Percentiles rank a stretch among this genome's conserved stretches.
These are phyloP conservation scores for Penaeus monodon DNA, from an alignment of 2,888 invertebrate genomes.

Conservation along the genomic window DNA sequence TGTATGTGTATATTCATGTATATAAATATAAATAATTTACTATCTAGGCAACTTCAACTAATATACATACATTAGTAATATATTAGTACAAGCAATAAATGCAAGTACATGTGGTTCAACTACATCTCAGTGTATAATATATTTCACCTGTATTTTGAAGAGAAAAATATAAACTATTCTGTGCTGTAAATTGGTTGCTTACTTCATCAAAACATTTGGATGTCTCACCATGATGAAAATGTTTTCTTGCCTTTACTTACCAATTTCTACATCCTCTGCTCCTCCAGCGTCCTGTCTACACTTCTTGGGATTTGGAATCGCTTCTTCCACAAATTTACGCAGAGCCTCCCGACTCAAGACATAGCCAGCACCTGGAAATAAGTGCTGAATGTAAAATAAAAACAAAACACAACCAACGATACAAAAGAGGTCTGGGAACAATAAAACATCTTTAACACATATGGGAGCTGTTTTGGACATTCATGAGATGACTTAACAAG, in stretches of 20 bases:
- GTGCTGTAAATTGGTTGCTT: too few species aligned
- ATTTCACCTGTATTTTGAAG: too few species aligned
- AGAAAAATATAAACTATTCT: too few species aligned
- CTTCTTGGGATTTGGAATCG: constrained; percentile 77
- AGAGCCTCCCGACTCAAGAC: constrained; percentile 89
- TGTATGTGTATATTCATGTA: too few species aligned
- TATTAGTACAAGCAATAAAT: too few species aligned
- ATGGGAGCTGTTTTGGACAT: constrained; percentile 4
- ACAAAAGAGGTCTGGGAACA: constrained; percentile 6
- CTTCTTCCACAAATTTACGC: constrained; percentile 82
- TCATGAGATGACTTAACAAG: constrained; percentile 3
- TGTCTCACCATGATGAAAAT: background rate
- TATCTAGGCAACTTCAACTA: too few species aligned
- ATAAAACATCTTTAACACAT: constrained; percentile 19
- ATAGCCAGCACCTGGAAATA: constrained; percentile 77
- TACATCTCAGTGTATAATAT: too few species aligned
- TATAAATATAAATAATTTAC: too few species aligned
- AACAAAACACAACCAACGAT: background rate
- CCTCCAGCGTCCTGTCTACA: constrained; percentile 81
- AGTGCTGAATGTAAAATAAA: constrained; percentile 2
- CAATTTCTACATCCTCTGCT: constrained; percentile 93
- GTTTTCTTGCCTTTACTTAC: constrained; percentile 69
- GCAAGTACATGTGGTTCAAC: too few species aligned
- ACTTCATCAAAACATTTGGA: background rate
- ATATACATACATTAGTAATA: too few species aligned